phyloP scores from a whole-genome alignment of 2,113 vertebrate genomes.

The Proteles cristata region DNA sequence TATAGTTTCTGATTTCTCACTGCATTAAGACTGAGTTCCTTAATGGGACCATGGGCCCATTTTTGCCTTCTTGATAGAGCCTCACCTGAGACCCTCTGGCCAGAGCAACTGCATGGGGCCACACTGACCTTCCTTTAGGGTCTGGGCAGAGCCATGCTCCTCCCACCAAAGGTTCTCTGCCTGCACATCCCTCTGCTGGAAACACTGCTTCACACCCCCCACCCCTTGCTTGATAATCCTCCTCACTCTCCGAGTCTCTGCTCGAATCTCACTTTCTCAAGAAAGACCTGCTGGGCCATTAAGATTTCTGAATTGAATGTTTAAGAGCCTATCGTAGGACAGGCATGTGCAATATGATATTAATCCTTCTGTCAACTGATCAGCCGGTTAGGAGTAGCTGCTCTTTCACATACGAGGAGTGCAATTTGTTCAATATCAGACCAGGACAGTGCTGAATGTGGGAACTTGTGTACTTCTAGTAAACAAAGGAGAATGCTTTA shows the following conservation, averaged over 20 bases:
- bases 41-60: no score
- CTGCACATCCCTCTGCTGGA: background rate
- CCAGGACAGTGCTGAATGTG: background rate
- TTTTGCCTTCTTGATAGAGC: background rate
- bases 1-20: background rate
- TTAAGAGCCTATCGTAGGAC: background rate
- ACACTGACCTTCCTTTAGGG: background rate
- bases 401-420: background rate
- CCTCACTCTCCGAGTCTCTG: background rate
- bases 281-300: background rate
- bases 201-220: background rate
- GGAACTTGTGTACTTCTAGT: background rate
- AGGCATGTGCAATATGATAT: background rate
- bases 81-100: background rate
- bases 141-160: background rate
- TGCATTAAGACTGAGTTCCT: background rate
- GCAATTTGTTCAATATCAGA: background rate
- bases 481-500: constrained; percentile 38
- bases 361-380: background rate
- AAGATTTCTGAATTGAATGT: background rate
- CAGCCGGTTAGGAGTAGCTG: background rate
- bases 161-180: background rate
- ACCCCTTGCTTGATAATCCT: background rate
- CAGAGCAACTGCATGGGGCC: background rate
- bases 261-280: constrained; percentile 29